These are phyloP conservation scores for Phallusia fumigata DNA, from an alignment of 23 tunicate species.

Conservation along the genomic window DNA sequence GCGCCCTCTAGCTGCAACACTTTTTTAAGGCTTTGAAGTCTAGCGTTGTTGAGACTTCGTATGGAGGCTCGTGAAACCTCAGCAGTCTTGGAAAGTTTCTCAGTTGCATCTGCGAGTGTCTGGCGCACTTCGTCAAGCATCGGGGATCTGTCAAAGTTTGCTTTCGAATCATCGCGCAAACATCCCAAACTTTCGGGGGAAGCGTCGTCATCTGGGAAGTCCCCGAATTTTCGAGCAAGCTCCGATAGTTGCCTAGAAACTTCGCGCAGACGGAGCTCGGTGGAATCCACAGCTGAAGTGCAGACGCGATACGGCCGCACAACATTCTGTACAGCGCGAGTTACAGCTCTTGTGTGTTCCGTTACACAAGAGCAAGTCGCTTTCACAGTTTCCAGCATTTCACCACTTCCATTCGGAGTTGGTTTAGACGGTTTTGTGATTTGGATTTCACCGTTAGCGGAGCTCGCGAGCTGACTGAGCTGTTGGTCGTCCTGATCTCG, in stretches of 20 bases:
- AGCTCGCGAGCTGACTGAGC: neutral
- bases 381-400: neutral
- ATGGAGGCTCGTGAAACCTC: neutral
- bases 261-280: neutral
- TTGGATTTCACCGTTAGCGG: neutral
- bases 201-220: neutral
- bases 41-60: neutral
- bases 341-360: neutral
- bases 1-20: neutral
- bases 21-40: neutral
- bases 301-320: neutral
- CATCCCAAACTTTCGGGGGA: neutral
- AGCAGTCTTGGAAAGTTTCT: neutral
- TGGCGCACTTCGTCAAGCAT: neutral
- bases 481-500: neutral
- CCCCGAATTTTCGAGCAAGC: neutral
- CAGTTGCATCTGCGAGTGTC: neutral
- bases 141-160: neutral
- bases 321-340: neutral
- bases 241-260: neutral
- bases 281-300: neutral
- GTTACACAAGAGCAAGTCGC: neutral
- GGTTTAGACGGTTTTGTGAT: no score
- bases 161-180: neutral
- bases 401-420: no score